Conservation (phyloP, 1,140 invertebrate genomes). For the Diplogasteroides magnus region DNA sequence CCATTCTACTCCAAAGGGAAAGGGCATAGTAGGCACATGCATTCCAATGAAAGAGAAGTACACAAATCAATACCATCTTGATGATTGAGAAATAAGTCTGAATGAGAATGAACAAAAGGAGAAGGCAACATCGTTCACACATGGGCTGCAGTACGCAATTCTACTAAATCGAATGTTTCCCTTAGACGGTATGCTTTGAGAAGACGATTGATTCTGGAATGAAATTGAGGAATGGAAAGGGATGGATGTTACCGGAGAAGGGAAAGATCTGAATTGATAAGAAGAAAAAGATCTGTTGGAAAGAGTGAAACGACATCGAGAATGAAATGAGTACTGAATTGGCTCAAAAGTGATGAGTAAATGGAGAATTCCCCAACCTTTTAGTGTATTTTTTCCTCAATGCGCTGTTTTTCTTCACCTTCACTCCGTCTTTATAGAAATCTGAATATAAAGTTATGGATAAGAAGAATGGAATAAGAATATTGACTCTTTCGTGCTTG, state of each 20-base stretch:
- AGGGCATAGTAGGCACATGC: conserved; percentile 21
- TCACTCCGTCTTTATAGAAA: neutral
- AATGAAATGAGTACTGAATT: neutral
- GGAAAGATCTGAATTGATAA: neutral
- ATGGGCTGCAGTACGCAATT: neutral
- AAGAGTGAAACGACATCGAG: neutral
- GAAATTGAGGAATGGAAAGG: neutral
- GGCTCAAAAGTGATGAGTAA: neutral
- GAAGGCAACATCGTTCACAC: neutral
- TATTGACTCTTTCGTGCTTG: neutral
- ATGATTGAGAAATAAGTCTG: conserved; percentile 10
- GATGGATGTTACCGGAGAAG: neutral
- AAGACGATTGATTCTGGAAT: conserved; percentile 13
- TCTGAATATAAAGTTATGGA: neutral
- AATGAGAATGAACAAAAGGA: neutral
- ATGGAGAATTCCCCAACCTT: neutral
- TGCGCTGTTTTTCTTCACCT: neutral
- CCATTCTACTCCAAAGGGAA: conserved; percentile 15
- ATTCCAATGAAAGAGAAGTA: conserved; percentile 17
- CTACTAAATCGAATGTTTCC: neutral
- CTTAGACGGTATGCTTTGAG: conserved; percentile 11
- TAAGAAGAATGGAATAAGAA: neutral
- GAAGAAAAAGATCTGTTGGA: neutral
- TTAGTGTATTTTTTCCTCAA: neutral
- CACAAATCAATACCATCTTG: conserved; percentile 12